A percentile compares a stretch with the other conserved stretches of the same genome.
Evolutionary conservation across 2,888 invertebrate species (phyloP).

Genomic region (Chaetoderma sp.): DNA sequence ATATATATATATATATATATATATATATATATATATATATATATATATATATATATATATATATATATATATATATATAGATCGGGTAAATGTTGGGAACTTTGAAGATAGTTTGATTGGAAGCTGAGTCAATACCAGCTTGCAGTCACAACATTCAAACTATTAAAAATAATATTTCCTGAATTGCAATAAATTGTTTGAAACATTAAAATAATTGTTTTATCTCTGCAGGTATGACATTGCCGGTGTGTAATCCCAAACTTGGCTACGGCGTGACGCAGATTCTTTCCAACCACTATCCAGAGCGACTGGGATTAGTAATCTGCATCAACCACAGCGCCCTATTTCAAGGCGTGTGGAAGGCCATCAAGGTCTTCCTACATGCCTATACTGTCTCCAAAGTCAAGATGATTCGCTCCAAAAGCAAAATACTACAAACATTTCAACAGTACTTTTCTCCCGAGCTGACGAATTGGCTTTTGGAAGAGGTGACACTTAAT

Average conservation of each 20-base stretch:
- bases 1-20: no score
- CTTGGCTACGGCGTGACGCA: slow-evolving; percentile 60
- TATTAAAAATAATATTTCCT: no score
- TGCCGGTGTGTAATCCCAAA: slow-evolving; percentile 63
- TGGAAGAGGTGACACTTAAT: slow-evolving; percentile 62
- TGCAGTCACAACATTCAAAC: no score
- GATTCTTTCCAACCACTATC: slow-evolving; percentile 62
- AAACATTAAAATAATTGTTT: no score
- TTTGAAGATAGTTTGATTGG: no score
- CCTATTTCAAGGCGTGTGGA: slow-evolving; percentile 66
- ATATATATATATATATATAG: no score
- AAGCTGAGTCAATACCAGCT: no score
- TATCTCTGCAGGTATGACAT: slow-evolving; percentile 57
- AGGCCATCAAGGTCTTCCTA: slow-evolving; percentile 62
- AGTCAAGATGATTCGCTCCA: slow-evolving; percentile 55
- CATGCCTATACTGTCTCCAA: slow-evolving; percentile 60
- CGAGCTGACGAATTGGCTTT: slow-evolving; percentile 59
- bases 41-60: no score
- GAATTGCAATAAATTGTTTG: no score
- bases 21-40: no score
- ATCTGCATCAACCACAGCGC: slow-evolving; percentile 64
- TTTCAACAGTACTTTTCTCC: slow-evolving; percentile 55
- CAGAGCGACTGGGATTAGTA: slow-evolving; percentile 65
- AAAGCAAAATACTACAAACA: slow-evolving; percentile 51
- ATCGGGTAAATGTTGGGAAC: no score